Evolutionary conservation across 2,797 vertebrate genomes (phyloP), one percentile per base, ranked within the genome.

Genomic region (Onychomys arenicola): DNA sequence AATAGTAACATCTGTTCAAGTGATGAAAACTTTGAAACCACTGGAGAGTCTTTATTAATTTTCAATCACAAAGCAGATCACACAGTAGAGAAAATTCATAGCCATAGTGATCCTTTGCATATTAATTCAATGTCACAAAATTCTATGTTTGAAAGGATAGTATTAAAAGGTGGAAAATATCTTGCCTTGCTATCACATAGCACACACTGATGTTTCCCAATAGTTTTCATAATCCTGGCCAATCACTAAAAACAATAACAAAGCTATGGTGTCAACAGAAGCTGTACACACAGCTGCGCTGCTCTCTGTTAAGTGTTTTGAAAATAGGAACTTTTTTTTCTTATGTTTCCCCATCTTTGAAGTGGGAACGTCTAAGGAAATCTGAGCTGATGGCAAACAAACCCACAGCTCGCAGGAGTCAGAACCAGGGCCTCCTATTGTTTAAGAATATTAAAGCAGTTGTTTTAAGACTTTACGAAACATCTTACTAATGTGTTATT

Each of bases 1-100:
- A 97, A 95, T 52, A 91, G 86, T 67, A 94, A 97, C 87, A 98
- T 92, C 96, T 98, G 95, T 59, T 97, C 92, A 93, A 32, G 87
- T 95, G 93, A 95, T 84, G 67, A 89, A 93, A 97, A 96, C 67
- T 96, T n/a, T 49, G 88, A 93, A 77, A 92, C 46, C 34, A 96
- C 84, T 93, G 0, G 34, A 90, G 89, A 89, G 34, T 21, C 40
- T 92, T 96, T 96, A 95, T 97, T 97, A 97, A 96, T 95, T 97
- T 96, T 91, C 55, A 69, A 1, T 59, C 85, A 92, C 49, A 93
- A 97, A 97, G 67, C 12, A 96, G 43, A 97, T 52, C 29, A 94
- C 75, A 76, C 3, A 21, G 82, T 77, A 92, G 59, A 93, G 90
- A 10, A 82, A 92, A 95, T 93, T 29, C 34, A 84, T 32, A 52